Base-by-base conservation (phyloP, 2,888 invertebrate species). In the Drosophila kanekoi region DNA sequence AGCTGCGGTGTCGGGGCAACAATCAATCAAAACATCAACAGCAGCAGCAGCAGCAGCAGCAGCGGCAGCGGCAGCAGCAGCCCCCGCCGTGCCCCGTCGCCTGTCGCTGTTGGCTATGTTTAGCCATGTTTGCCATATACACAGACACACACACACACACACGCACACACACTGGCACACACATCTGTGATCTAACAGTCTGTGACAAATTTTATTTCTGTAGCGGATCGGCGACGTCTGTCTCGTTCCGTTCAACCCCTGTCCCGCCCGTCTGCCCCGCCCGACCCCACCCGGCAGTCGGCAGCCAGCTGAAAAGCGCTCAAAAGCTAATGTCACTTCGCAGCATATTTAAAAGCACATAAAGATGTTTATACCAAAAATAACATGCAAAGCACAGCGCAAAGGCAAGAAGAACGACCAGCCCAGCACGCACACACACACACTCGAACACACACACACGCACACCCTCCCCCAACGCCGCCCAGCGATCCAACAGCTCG, bases 311-410 rank as follows among this genome's bases (percentile, higher is more conserved):
- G 41, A 65, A 72, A 77, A 74, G 45, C 67, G 70, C 69, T 64
- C 59, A 78, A 86, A 86, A 83, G 87, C 86, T 88, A 83, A 83
- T 83, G 88, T 83, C 88, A 83, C 79, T 83, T 84, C 79, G 84
- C 89, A 89, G 85, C 84, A 85, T 87, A 89, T 89, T 89, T 85
- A 85, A 85, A 85, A 89, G 84, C 85, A 89, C 85, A 85, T 85
- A 89, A 89, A 85, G 85, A 89, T 89, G 87, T 84, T 89, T 75
- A 85, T 81, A 84, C 81, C 81, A 75, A 87, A 85, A 89, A 85
- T 87, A 87, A 84, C 74, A 85, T 66, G 66, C 61, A 74, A 58
- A 77, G 54, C 64, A 58, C 18, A 53, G 57, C n/a, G 54, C 35
- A 64, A 33, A 37, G 32, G 18, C 49, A 58, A 53, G 18, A 63